These are phyloP conservation scores for Elachura formosa DNA, from an alignment of 2,113 vertebrate genomes.

Conservation along the genomic window DNA sequence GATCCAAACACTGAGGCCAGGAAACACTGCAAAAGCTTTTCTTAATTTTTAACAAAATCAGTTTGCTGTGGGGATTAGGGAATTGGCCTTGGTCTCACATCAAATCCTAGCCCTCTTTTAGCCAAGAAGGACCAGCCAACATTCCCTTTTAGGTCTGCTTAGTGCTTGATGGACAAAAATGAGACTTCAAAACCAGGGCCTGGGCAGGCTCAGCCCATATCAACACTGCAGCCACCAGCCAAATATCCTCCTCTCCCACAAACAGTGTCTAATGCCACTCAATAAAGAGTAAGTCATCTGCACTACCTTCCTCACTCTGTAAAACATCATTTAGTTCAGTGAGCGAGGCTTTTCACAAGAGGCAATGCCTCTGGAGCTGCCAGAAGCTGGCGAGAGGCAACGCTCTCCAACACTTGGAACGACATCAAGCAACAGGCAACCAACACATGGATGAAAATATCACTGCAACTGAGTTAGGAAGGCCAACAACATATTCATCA, in stretches of 20 bases:
- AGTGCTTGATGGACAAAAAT: background rate
- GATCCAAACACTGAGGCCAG: background rate
- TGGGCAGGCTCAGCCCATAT: background rate
- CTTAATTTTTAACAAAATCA: background rate
- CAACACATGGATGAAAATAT: background rate
- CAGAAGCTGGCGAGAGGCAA: background rate
- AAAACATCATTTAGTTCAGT: rapidly evolving
- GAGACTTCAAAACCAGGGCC: background rate
- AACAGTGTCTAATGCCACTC: background rate
- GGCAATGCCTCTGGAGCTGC: background rate
- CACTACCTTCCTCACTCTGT: background rate
- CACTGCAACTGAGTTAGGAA: background rate
- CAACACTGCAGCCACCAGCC: background rate
- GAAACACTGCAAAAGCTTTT: background rate
- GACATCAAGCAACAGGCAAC: background rate
- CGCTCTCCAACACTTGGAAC: background rate
- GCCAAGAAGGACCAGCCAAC: background rate
- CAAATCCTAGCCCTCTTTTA: background rate
- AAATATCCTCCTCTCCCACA: background rate
- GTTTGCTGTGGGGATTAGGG: background rate
- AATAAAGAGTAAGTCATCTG: background rate
- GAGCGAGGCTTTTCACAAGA: background rate
- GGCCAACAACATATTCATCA: background rate
- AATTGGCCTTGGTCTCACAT: background rate
- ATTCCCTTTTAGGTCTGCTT: background rate